These are phyloP conservation scores for Micromesistius poutassou DNA, from an alignment of 2,797 vertebrate species.

Conservation along the genomic window DNA sequence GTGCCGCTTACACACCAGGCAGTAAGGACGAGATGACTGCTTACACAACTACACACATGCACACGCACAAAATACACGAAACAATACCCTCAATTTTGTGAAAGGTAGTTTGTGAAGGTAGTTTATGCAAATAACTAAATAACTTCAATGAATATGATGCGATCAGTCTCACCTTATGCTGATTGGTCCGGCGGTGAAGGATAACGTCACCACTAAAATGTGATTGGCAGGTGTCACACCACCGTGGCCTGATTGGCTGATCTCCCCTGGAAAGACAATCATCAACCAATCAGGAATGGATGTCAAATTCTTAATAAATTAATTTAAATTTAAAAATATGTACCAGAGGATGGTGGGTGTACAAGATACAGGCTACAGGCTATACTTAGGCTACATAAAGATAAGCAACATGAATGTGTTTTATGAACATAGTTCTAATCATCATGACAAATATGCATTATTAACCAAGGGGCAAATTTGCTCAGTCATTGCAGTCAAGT, in stretches of 20 bases:
- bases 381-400: neutral
- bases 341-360: neutral
- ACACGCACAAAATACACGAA: slow-evolving; percentile 23
- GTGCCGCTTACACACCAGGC: slow-evolving; percentile 84
- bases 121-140: neutral
- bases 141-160: neutral
- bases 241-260: slow-evolving; percentile 64
- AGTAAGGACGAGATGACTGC: slow-evolving; percentile 86
- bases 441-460: neutral
- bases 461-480: no score
- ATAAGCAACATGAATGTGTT: neutral
- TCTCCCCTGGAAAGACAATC: slow-evolving; percentile 69
- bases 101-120: no score
- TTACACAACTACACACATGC: slow-evolving; percentile 78
- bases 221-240: slow-evolving; percentile 89
- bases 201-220: slow-evolving; percentile 87
- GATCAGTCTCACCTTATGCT: slow-evolving; percentile 84
- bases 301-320: neutral
- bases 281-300: neutral
- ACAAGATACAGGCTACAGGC: no score
- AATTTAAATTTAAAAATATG: neutral
- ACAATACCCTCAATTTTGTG: neutral
- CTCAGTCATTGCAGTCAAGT: no score
- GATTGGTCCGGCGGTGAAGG: slow-evolving; percentile 81
- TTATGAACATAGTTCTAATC: neutral